A percentile compares a stretch with the other conserved stretches of the same genome.
phyloP scores from a whole-genome alignment of 1,140 invertebrate genomes.

The Pachyrhynchus sulphureomaculatus region DNA sequence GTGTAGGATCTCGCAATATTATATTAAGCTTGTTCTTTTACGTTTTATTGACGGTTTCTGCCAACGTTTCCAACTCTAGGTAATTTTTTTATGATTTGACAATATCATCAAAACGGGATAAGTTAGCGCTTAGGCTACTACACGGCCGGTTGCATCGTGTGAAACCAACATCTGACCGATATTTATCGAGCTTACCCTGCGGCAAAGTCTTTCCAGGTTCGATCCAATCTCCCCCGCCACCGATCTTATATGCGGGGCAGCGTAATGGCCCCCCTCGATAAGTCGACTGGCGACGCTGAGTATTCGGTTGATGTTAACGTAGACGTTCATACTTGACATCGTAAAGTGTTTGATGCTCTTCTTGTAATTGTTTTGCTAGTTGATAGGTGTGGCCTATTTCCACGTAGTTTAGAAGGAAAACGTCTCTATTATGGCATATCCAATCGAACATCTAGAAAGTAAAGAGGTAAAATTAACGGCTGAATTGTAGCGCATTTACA shows the following conservation, averaged over 20 bases:
- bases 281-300: conserved; percentile 85
- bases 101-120: no score
- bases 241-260: conserved; percentile 80
- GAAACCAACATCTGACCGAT: no score
- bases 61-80: no score
- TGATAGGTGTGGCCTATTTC: conserved; percentile 94
- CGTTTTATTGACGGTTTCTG: no score
- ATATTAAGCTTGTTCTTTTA: no score
- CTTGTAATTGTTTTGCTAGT: conserved; percentile 87
- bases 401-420: conserved; percentile 93
- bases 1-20: no score
- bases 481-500: no score
- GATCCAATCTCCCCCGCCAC: conserved; percentile 80
- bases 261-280: conserved; percentile 91
- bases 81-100: no score
- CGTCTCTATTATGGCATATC: conserved; percentile 93
- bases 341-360: conserved; percentile 96
- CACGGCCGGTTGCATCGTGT: no score
- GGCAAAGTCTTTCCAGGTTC: conserved; percentile 94
- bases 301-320: conserved; percentile 90
- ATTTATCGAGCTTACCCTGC: conserved; percentile 69
- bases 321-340: conserved; percentile 86
- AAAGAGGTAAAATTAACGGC: no score
- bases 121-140: no score
- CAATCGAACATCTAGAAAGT: conserved; percentile 90